Evolutionary conservation across 2,113 vertebrate genomes (phyloP).

Genomic region (Phoxinus phoxinus): DNA sequence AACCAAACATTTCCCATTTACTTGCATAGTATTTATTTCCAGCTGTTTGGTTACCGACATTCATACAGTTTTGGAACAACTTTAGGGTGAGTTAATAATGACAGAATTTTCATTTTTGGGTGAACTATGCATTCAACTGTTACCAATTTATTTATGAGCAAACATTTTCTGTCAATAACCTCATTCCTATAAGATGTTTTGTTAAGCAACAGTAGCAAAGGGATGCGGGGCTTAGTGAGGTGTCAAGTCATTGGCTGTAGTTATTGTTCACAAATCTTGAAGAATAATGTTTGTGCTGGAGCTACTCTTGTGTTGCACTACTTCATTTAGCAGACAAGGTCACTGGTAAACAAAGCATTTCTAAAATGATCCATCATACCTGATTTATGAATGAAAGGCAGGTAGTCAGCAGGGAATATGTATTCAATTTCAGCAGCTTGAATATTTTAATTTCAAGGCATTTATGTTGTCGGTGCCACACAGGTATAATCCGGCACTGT

Average conservation of each 20-base stretch:
- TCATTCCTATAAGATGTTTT: not conserved
- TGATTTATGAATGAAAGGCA: slow-evolving; percentile 30
- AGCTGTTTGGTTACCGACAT: too few species aligned
- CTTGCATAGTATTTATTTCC: too few species aligned
- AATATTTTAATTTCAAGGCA: slow-evolving; percentile 36
- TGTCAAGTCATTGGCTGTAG: not conserved
- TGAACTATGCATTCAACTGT: not conserved
- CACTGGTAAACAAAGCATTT: not conserved
- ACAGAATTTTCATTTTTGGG: too few species aligned
- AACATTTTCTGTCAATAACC: not conserved
- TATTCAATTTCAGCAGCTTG: slow-evolving; percentile 8
- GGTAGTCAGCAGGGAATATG: slow-evolving; percentile 22
- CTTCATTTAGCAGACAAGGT: slow-evolving; percentile 34
- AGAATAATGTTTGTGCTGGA: slow-evolving; percentile 23
- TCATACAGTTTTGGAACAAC: too few species aligned
- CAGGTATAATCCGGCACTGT: not conserved
- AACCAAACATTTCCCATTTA: too few species aligned
- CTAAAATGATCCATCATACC: slow-evolving; percentile 21
- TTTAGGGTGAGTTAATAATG: too few species aligned
- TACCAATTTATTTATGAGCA: not conserved
- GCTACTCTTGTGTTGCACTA: not conserved
- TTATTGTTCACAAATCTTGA: not conserved
- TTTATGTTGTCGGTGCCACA: not conserved
- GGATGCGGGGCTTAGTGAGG: not conserved
- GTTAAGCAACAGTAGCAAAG: not conserved